Conservation (phyloP, 64 coral and sea anemone genomes). For the Catalaphyllia jardinei region DNA sequence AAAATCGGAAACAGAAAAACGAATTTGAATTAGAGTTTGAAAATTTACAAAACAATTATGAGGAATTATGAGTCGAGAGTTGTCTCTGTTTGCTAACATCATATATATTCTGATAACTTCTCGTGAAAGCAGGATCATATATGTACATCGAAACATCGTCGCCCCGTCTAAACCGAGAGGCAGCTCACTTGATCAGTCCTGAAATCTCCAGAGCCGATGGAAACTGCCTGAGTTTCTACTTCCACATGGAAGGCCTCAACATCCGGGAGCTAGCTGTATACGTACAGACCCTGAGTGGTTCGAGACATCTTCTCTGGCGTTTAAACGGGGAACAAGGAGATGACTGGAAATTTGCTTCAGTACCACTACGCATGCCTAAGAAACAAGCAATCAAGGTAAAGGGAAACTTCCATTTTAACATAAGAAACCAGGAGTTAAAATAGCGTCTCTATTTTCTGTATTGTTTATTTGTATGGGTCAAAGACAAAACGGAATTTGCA, state of each 20-base stretch:
- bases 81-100: not conserved
- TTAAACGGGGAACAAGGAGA: slow-evolving; percentile 39
- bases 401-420: not conserved
- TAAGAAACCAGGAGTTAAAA: not conserved
- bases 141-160: slow-evolving; percentile 92
- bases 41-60: too few relatives aligned
- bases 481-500: too few relatives aligned
- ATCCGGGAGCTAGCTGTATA: slow-evolving; percentile 70
- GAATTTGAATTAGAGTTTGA: too few relatives aligned
- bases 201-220: slow-evolving; percentile 20
- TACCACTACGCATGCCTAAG: slow-evolving; percentile 8
- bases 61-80: too few relatives aligned
- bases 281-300: slow-evolving; percentile 44
- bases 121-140: slow-evolving; percentile 54
- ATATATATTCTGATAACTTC: too few relatives aligned
- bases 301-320: slow-evolving; percentile 53
- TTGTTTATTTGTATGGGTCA: too few relatives aligned
- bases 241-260: slow-evolving; percentile 77
- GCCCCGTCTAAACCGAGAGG: slow-evolving; percentile 81
- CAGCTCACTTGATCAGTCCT: slow-evolving; percentile 74
- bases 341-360: slow-evolving; percentile 28
- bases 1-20: too few relatives aligned
- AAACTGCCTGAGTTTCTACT: slow-evolving; percentile 79
- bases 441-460: not conserved
- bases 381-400: slow-evolving; percentile 38